A percentile compares a stretch with the other conserved stretches of the same genome.
These are phyloP conservation scores for Pluvialis apricaria DNA, from an alignment of 2,113 vertebrate genomes.

Conservation along the genomic window DNA sequence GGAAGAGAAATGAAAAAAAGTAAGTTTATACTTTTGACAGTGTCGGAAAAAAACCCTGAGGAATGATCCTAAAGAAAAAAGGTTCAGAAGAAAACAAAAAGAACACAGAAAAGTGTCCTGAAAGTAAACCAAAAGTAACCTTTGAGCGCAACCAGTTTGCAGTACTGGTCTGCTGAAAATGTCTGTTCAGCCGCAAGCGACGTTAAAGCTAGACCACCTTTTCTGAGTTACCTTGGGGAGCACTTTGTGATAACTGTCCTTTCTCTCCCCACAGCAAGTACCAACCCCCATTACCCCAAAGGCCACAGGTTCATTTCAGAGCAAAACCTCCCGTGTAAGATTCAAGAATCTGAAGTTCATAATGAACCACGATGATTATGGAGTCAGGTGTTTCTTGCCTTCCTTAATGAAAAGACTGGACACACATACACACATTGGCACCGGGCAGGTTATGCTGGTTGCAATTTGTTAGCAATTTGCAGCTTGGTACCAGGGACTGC, in stretches of 20 bases:
- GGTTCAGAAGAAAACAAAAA: neutral
- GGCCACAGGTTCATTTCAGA: neutral
- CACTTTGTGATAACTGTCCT: neutral
- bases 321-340: neutral
- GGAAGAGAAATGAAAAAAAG: neutral
- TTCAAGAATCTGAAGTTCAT: neutral
- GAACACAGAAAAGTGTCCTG: neutral
- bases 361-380: accelerated
- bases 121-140: neutral
- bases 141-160: neutral
- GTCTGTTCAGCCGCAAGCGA: accelerated
- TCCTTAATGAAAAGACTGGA: neutral
- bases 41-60: neutral
- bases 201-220: neutral
- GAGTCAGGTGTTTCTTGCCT: neutral
- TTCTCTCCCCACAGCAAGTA: neutral
- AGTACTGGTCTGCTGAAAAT: neutral
- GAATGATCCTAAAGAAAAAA: neutral
- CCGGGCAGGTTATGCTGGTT: neutral
- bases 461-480: constrained; percentile 3
- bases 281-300: neutral
- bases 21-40: neutral
- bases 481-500: neutral
- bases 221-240: neutral
- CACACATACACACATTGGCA: neutral